phyloP scores from a whole-genome alignment of 1,140 invertebrate species.

The Potamilus streckersoni region DNA sequence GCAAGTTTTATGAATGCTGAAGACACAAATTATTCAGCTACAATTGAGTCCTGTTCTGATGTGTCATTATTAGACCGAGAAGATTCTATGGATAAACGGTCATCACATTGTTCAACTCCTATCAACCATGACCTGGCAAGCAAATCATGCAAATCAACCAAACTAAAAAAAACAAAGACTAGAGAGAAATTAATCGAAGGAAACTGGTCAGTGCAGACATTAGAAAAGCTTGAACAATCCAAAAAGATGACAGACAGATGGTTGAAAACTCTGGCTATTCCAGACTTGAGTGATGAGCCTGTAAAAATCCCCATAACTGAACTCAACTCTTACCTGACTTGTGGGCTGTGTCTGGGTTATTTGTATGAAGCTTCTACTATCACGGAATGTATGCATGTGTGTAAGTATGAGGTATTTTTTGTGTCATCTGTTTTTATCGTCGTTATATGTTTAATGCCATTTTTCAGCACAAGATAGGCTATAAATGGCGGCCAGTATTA shows the following conservation, averaged over 20 bases:
- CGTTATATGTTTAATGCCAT: too few species aligned
- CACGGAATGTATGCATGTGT: conserved; percentile 71
- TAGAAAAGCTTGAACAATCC: conserved; percentile 23
- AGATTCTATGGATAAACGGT: too few species aligned
- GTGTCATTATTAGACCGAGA: too few species aligned
- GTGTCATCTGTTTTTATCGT: too few species aligned
- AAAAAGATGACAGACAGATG: conserved; percentile 26
- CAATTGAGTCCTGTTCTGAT: too few species aligned
- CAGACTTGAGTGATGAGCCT: conserved; percentile 27
- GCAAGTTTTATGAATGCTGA: too few species aligned
- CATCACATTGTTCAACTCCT: too few species aligned
- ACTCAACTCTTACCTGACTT: conserved; percentile 63
- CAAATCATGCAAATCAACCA: too few species aligned
- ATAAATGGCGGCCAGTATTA: too few species aligned
- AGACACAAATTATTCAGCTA: too few species aligned
- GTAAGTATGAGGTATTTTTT: conserved; percentile 46
- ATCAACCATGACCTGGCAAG: too few species aligned
- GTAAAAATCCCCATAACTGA: conserved; percentile 48
- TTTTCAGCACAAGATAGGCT: too few species aligned
- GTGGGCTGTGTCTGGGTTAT: conserved; percentile 69
- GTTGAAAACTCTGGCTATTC: conserved; percentile 24
- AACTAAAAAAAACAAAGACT: neutral
- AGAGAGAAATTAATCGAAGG: conserved; percentile 1
- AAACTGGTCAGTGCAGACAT: conserved; percentile 4
- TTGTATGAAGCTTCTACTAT: conserved; percentile 70